phyloP scores from a whole-genome alignment of 2,797 vertebrate species.

The Coracias cyanogaster region DNA sequence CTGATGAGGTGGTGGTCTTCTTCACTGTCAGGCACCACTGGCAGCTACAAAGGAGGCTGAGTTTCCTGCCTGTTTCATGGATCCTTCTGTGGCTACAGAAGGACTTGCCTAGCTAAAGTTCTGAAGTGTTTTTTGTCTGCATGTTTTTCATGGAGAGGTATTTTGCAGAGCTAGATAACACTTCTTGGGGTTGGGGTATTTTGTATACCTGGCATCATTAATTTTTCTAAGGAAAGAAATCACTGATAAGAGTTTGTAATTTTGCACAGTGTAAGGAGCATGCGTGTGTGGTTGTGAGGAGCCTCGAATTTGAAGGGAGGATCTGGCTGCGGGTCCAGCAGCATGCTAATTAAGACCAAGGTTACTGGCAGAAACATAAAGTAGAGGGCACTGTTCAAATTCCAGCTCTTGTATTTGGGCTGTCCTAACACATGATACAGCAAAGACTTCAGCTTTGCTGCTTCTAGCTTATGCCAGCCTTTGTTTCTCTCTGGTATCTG shows the following conservation, averaged over 20 bases:
- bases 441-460: neutral
- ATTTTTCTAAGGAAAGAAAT: neutral
- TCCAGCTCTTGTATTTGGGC: accelerated
- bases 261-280: accelerated
- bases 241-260: neutral
- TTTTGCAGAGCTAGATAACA: neutral
- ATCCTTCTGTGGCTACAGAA: neutral
- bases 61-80: neutral
- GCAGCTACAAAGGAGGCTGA: neutral
- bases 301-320: neutral
- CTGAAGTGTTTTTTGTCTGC: neutral
- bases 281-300: accelerated
- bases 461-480: neutral
- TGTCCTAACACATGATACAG: neutral
- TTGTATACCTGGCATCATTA: neutral
- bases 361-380: neutral
- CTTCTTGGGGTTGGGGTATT: neutral
- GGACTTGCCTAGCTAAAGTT: neutral
- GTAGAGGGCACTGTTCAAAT: neutral
- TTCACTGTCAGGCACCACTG: neutral
- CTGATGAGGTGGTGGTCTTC: neutral
- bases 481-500: neutral
- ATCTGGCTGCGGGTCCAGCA: neutral
- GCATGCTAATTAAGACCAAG: no score
- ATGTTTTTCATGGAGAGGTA: neutral